Evolutionary conservation across 2,113 vertebrate species (phyloP), one percentile per base, ranked within the genome.

Genomic region (Dermatemys mawii): DNA sequence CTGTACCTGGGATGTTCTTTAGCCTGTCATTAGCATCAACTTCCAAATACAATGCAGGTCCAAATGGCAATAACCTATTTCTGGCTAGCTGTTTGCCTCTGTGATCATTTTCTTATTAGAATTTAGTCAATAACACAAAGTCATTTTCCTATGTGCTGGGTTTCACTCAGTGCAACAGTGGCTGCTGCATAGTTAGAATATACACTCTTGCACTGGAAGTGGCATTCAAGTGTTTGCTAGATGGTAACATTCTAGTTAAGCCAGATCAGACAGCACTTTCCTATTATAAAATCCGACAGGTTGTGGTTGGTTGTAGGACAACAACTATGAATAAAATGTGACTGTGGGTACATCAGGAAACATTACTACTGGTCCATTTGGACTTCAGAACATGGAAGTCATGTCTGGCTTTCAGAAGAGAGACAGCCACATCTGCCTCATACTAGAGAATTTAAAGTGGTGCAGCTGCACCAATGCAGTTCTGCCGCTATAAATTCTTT

Each of bases 251-350:
- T 6, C 27, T 29, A 46, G n/a, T 24, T 9, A 8, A 51, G 11
- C 8, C 35, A 73, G 41, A 32, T 6, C 0, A 46, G 0, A n/a
- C 70, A 82, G 22, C 83, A 49, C 35, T 11, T 8, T 89, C 21
- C 76, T 35, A 7, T 55, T 54, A 81, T 51, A 86, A 53, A 27
- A 13, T 86, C 63, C 78, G 60, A 21, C 51, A 1, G 1, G 35
- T n/a, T 82, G 35, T 4, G 24, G 5, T 11, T 0, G 0, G 32
- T 49, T 0, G 0, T 1, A 24, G 41, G 11, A 41, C 19, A 83
- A 46, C 70, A 11, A 26, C 27, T 10, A 11, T 84, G 67, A 6
- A 2, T 32, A 0, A 0, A 32, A 51, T 48, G n/a, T 0, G 0
- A n/a, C 1, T 2, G 29, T 17, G 8, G 13, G 3, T 53, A 27